Evolutionary conservation across 2,888 invertebrate species (phyloP), one percentile per base, ranked within the genome.

Genomic region (Chouioia cunea): DNA sequence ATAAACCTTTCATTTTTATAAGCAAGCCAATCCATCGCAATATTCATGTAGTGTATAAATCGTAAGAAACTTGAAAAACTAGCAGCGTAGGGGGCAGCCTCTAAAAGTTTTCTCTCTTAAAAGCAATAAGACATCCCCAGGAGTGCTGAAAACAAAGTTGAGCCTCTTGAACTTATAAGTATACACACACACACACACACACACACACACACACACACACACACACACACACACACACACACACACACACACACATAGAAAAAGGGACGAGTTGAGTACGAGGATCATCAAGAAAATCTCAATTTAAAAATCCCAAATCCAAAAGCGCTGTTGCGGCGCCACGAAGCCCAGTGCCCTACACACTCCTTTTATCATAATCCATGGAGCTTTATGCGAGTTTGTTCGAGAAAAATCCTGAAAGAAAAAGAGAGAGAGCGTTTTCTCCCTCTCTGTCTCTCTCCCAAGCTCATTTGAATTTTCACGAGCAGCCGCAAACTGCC

Each of bases 381-480:
- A 18, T 44, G n/a, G 23, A 15, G 59, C 48, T 53, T 59, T 53
- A 47, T 16, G 53, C 43, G 60, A 70, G 69, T 65, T 70, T 70
- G 64, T 65, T 62, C 54, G 54, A 3, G 3, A 57, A 71, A 65
- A 71, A 66, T 65, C 65, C 69, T 70, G 58, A 27, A 22, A 65
- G 60, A 62, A 68, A 14, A 53, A n/a, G 23, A 22, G 44, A 48
- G 23, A 23, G 47, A 27, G 71, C 63, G 74, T 6, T 27, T 6
- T 27, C 6, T n/a, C n/a, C n/a, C n/a, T n/a, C n/a, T n/a, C n/a
- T n/a, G n/a, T n/a, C n/a, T n/a, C n/a, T n/a, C 65, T 65, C 69
- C 70, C 50, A 63, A 72, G 77, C 75, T 79, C 78, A 81, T 82
- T 80, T 80, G 79, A 82, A 83, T 82, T 82, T 81, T 78, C 77